Evolutionary conservation across 2,888 invertebrate species (phyloP).

Genomic region (Drosophila leonis): DNA sequence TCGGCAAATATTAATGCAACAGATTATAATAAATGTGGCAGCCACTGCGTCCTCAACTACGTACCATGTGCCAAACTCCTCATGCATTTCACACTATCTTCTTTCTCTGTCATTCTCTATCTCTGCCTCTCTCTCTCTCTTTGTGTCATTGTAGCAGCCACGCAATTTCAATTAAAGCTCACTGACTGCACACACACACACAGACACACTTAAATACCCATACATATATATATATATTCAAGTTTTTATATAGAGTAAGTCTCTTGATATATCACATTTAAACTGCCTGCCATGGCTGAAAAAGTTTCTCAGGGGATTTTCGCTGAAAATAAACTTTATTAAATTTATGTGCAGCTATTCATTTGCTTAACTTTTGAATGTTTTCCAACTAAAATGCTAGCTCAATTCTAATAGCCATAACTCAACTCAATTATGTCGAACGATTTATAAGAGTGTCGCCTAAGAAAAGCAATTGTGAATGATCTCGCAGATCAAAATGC

Average conservation of each 20-base stretch:
- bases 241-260: conserved; percentile 23
- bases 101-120: neutral
- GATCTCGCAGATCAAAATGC: neutral
- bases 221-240: neutral
- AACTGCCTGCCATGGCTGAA: conserved; percentile 50
- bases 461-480: neutral
- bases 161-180: conserved; percentile 76
- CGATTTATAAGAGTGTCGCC: neutral
- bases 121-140: conserved; percentile 20
- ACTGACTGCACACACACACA: conserved; percentile 47
- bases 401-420: conserved; percentile 8
- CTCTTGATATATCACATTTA: conserved; percentile 69
- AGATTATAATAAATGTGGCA: conserved; percentile 78
- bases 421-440: neutral
- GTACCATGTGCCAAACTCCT: conserved; percentile 56
- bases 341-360: conserved; percentile 39
- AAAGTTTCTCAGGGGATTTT: conserved; percentile 41
- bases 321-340: conserved; percentile 41
- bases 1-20: conserved; percentile 79
- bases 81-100: conserved; percentile 23
- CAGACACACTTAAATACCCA: neutral
- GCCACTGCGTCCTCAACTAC: conserved; percentile 49
- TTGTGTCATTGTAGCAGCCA: conserved; percentile 35
- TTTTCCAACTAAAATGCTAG: conserved; percentile 21
- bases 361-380: conserved; percentile 22